These are phyloP conservation scores for Scaptomyza montana DNA, from an alignment of 1,140 invertebrate species.

Conservation along the genomic window DNA sequence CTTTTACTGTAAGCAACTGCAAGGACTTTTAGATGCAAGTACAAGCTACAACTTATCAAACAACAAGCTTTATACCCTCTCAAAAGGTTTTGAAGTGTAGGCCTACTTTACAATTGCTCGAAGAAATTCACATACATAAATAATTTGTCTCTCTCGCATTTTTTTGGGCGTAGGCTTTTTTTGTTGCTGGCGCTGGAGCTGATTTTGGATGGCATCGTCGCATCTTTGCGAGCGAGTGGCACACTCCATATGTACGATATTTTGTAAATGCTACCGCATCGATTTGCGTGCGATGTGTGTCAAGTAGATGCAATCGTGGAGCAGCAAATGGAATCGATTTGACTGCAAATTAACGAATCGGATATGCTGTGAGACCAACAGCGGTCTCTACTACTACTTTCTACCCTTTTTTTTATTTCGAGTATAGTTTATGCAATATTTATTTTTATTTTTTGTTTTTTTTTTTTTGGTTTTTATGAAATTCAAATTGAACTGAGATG, in stretches of 20 bases:
- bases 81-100: slow-evolving; percentile 25
- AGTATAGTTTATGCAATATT: slow-evolving; percentile 67
- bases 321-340: slow-evolving; percentile 62
- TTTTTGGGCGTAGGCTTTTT: slow-evolving; percentile 52
- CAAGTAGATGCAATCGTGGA: slow-evolving; percentile 76
- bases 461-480: slow-evolving; percentile 33
- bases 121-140: slow-evolving; percentile 80
- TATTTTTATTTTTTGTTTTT: slow-evolving; percentile 45
- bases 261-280: slow-evolving; percentile 78
- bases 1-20: neutral
- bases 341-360: slow-evolving; percentile 74
- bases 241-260: slow-evolving; percentile 34
- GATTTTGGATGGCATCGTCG: slow-evolving; percentile 56
- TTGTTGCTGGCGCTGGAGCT: slow-evolving; percentile 16
- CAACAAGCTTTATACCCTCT: neutral
- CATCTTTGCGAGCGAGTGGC: slow-evolving; percentile 28
- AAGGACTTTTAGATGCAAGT: neutral
- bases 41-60: no score
- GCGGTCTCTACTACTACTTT: slow-evolving; percentile 63
- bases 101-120: slow-evolving; percentile 34
- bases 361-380: slow-evolving; percentile 49
- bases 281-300: slow-evolving; percentile 81
- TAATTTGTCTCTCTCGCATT: slow-evolving; percentile 45
- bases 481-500: slow-evolving; percentile 61
- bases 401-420: slow-evolving; percentile 49